These are phyloP conservation scores for Ormyrus pomaceus DNA, from an alignment of 2,888 invertebrate species.

Conservation along the genomic window DNA sequence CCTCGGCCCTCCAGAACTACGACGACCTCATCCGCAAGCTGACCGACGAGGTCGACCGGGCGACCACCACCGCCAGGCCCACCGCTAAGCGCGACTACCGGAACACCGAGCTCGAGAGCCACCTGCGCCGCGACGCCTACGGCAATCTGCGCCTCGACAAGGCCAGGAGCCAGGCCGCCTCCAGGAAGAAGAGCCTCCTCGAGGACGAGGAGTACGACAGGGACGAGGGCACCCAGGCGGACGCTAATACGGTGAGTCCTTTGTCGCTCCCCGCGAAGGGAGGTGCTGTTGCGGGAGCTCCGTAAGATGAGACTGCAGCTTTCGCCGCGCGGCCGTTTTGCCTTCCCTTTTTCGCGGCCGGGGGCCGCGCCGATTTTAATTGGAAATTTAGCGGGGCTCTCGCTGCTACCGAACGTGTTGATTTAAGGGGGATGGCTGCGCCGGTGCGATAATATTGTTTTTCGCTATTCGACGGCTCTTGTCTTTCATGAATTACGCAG, in stretches of 20 bases:
- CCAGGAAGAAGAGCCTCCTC: slow-evolving; percentile 46
- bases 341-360: not conserved
- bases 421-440: not conserved
- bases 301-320: slow-evolving; percentile 34
- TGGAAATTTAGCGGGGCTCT: not conserved
- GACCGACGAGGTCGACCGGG: slow-evolving; percentile 62
- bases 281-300: not conserved
- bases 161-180: slow-evolving; percentile 57
- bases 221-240: slow-evolving; percentile 70
- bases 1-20: slow-evolving; percentile 65
- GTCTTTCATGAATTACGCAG: no score
- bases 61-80: slow-evolving; percentile 60
- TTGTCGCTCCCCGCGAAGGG: not conserved
- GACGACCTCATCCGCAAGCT: slow-evolving; percentile 72
- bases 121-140: slow-evolving; percentile 64
- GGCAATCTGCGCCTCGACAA: slow-evolving; percentile 63
- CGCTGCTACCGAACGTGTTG: not conserved
- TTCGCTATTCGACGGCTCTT: not conserved
- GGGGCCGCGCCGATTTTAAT: not conserved
- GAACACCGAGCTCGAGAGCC: slow-evolving; percentile 63
- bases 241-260: slow-evolving; percentile 68
- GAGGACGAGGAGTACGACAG: slow-evolving; percentile 53
- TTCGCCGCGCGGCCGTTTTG: not conserved
- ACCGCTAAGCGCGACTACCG: slow-evolving; percentile 62
- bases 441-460: not conserved